Evolutionary conservation across 2,113 vertebrate species (phyloP).

Genomic region (Pica pica): DNA sequence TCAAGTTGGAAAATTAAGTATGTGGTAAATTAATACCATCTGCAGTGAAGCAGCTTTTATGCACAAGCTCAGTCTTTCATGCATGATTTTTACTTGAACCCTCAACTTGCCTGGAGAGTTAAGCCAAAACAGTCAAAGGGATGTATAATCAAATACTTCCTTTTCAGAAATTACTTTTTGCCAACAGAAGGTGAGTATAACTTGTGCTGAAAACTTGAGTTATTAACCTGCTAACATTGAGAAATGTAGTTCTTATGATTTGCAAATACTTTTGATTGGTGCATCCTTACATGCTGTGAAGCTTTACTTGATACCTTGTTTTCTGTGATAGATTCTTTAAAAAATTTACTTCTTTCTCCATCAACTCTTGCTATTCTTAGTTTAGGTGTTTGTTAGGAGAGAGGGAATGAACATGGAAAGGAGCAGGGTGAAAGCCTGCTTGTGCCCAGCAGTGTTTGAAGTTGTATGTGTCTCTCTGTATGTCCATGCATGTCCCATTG

Average conservation of each 20-base stretch:
- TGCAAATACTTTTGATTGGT: not conserved
- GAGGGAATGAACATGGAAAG: not conserved
- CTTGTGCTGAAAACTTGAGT: not conserved
- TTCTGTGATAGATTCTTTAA: not conserved
- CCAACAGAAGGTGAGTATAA: not conserved
- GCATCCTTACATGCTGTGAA: not conserved
- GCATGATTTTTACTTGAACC: not conserved
- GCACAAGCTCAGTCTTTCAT: not conserved
- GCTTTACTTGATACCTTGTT: not conserved
- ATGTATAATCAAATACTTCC: not conserved
- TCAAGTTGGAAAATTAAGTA: not conserved
- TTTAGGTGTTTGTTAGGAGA: not conserved
- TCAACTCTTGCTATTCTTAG: not conserved
- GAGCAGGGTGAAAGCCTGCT: not conserved
- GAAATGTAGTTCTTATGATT: not conserved
- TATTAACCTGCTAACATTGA: not conserved
- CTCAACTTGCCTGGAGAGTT: not conserved
- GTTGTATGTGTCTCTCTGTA: not conserved
- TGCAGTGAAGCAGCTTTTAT: not conserved
- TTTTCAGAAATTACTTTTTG: not conserved
- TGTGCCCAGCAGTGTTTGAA: not conserved
- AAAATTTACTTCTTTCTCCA: not conserved
- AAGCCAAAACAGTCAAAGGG: not conserved
- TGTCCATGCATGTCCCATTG: not conserved
- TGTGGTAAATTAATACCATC: not conserved